phyloP scores from a whole-genome alignment of 2,797 vertebrate genomes.

The Allobates femoralis region DNA sequence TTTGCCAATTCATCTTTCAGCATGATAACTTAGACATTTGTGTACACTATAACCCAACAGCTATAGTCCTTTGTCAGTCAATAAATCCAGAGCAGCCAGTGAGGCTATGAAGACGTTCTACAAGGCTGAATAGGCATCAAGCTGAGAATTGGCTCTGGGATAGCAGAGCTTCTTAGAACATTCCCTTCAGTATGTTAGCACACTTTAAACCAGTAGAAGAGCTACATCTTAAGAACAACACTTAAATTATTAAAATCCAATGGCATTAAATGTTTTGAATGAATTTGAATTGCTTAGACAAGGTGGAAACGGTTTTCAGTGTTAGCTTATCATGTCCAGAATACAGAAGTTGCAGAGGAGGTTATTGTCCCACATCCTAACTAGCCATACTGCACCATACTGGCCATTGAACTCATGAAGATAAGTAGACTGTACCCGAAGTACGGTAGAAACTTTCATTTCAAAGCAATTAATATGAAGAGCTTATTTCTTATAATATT shows the following conservation, averaged over 20 bases:
- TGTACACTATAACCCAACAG: background rate
- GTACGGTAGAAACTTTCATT: no score
- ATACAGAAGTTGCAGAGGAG: background rate
- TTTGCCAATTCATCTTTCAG: background rate
- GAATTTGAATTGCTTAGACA: background rate
- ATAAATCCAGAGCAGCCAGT: background rate
- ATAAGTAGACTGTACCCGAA: no score
- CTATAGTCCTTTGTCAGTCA: background rate
- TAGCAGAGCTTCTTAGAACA: background rate
- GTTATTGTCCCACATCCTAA: no score
- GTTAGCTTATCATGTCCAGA: background rate
- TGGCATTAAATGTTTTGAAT: background rate
- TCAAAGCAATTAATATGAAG: no score
- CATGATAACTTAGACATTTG: background rate
- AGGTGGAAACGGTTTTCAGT: background rate
- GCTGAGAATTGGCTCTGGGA: background rate
- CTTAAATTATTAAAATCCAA: background rate
- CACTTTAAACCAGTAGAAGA: background rate
- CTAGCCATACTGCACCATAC: background rate
- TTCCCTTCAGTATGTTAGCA: background rate
- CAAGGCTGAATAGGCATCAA: background rate
- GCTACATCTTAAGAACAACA: background rate
- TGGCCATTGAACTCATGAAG: background rate
- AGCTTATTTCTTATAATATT: no score
- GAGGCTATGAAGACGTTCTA: background rate